phyloP scores from a whole-genome alignment of 1,140 invertebrate genomes.

The Onthophagus taurus region DNA sequence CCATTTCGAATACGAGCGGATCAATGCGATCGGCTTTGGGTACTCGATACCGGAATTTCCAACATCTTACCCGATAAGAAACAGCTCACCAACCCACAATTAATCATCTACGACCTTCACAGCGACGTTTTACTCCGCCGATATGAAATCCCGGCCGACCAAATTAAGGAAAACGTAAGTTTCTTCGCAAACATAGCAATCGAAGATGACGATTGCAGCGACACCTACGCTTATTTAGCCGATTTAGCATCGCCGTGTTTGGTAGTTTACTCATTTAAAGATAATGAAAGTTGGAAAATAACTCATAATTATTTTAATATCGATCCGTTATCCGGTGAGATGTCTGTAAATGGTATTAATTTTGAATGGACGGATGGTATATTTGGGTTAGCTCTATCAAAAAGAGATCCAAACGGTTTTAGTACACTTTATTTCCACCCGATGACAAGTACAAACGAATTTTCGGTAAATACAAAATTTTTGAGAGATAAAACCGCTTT shows the following conservation, averaged over 20 bases:
- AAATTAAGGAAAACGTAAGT: conserved; percentile 56
- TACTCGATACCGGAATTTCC: conserved; percentile 60
- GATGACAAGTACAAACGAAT: conserved; percentile 62
- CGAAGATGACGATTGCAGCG: conserved; percentile 56
- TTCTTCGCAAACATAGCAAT: conserved; percentile 68
- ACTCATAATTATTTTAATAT: conserved; percentile 61
- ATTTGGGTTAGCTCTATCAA: conserved; percentile 55
- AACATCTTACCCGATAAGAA: conserved; percentile 48
- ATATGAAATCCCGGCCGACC: conserved; percentile 49
- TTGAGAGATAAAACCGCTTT: conserved; percentile 49
- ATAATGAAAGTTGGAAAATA: conserved; percentile 56
- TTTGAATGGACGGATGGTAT: conserved; percentile 70
- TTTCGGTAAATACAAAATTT: conserved; percentile 55
- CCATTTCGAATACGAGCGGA: conserved; percentile 64
- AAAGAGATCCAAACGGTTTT: conserved; percentile 50
- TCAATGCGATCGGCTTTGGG: conserved; percentile 64
- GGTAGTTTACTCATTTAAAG: conserved; percentile 60
- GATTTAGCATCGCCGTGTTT: conserved; percentile 56
- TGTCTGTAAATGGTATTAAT: conserved; percentile 57
- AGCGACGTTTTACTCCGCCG: conserved; percentile 57
- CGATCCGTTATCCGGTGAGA: conserved; percentile 57
- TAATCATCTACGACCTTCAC: conserved; percentile 63
- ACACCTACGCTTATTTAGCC: conserved; percentile 54
- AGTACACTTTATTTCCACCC: conserved; percentile 70
- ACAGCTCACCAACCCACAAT: conserved; percentile 41